Base-by-base conservation (phyloP, 1,140 invertebrate genomes). In the Philopotamus ludificatus region DNA sequence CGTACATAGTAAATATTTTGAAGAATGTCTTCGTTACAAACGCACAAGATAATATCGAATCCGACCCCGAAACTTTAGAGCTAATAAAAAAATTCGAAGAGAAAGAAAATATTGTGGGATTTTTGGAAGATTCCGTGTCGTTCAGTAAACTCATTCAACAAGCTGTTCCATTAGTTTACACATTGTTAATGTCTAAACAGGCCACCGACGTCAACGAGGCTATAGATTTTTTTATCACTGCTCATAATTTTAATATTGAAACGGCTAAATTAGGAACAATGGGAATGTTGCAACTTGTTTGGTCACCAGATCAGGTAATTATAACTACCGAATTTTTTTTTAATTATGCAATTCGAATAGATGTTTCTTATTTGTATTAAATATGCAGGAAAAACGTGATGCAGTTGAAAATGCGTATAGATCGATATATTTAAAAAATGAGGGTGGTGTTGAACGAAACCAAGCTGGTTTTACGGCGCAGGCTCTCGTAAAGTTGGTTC, bases 171-270 rank as follows among this genome's bases (percentile, higher is more conserved):
- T 71, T 89, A 3, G 82, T 91, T 10, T 86, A 88, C 70, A 81
- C 86, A 10, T 76, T 94, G 68, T 77, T 95, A 1, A 85, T 86
- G 69, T 93, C 92, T 0, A 86, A 88, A 70, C 87, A 85, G 63
- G 81, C 85, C 0, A 83, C 87, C 0, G 93, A 95, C 75, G 87
- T 93, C 0, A 82, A 88, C 34, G 93, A 95, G 78, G 87, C 93
- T 0, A 89, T 94, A 42, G 86, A 91, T 51, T 91, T 95, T 73
- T 90, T 95, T 67, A 90, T 90, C 0, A 86, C 86, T 0, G 89
- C 89, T 2, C 89, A 87, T 73, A 85, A 91, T 71, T 93, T 93
- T 74, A 86, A 87, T 50, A 82, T 95, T 12, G 80, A 85, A 39
- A 86, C 89, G 4, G 86, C 90, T 9, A 83, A 88, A 71, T 69